Percentiles rank a stretch among this genome's conserved stretches.
These are phyloP conservation scores for Sebastes aleutianus DNA, from an alignment of 2,797 vertebrate genomes.

Conservation along the genomic window DNA sequence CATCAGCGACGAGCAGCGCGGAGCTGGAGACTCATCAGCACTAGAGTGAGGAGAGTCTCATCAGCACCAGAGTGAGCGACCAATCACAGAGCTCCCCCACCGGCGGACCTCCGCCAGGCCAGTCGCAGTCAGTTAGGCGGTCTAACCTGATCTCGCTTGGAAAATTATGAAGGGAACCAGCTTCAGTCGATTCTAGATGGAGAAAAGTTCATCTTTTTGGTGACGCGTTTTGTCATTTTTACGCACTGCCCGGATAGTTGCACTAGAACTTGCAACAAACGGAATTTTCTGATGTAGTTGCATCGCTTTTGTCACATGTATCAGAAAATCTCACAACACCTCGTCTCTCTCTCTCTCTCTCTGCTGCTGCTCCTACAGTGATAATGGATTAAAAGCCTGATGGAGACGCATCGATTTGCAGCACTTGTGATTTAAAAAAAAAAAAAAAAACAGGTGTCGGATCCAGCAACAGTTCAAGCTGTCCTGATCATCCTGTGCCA, in stretches of 20 bases:
- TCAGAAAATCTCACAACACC: constrained; percentile 47
- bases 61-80: constrained; percentile 60
- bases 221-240: neutral
- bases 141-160: constrained; percentile 39
- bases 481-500: constrained; percentile 55
- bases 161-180: constrained; percentile 41
- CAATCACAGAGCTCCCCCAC: constrained; percentile 70
- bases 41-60: constrained; percentile 25
- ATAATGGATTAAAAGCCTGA: constrained; percentile 52
- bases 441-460: constrained; percentile 45
- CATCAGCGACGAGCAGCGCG: constrained; percentile 38
- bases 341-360: neutral
- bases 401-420: constrained; percentile 36
- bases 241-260: neutral
- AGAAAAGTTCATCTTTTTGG: constrained; percentile 46
- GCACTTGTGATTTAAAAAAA: neutral
- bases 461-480: constrained; percentile 55
- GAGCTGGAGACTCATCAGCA: constrained; percentile 38
- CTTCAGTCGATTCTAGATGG: constrained; percentile 21
- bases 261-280: constrained; percentile 32
- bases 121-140: constrained; percentile 66
- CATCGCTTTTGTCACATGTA: constrained; percentile 36
- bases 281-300: constrained; percentile 18
- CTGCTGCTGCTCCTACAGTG: neutral
- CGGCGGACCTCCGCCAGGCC: constrained; percentile 76